Evolutionary conservation across 2,797 vertebrate genomes (phyloP).

Genomic region (Phataginus tricuspis): DNA sequence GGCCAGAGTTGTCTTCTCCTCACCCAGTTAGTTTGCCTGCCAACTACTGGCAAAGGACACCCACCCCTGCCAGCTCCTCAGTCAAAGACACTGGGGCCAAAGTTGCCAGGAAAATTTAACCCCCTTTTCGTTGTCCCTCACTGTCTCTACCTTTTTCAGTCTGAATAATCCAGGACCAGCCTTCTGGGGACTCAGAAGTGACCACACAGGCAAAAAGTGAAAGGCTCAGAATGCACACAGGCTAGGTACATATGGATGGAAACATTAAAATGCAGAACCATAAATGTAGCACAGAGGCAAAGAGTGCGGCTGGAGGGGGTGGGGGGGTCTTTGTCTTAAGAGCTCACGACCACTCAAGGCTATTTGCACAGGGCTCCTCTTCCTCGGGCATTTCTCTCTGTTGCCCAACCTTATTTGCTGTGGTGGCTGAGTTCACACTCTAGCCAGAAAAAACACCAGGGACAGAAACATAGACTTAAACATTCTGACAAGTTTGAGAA

Average conservation of each 20-base stretch:
- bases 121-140: background rate
- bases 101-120: constrained; percentile 56
- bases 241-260: constrained; percentile 80
- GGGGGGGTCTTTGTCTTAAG: constrained; percentile 51
- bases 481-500: constrained; percentile 56
- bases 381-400: background rate
- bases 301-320: constrained; percentile 54
- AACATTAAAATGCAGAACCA: constrained; percentile 80
- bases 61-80: constrained; percentile 41
- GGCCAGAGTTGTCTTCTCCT: constrained; percentile 56
- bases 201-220: constrained; percentile 82
- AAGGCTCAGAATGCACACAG: constrained; percentile 80
- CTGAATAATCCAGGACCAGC: constrained; percentile 83
- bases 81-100: constrained; percentile 19
- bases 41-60: background rate
- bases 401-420: constrained; percentile 37
- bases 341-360: background rate
- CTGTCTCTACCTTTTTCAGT: constrained; percentile 57
- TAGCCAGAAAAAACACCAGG: constrained; percentile 58
- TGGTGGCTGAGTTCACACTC: constrained; percentile 21
- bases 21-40: constrained; percentile 55
- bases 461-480: constrained; percentile 43
- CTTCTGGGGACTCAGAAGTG: constrained; percentile 83
- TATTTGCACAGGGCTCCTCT: background rate
- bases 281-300: constrained; percentile 76